Evolutionary conservation across 2,113 vertebrate genomes (phyloP).

Genomic region (Archilochus colubris): DNA sequence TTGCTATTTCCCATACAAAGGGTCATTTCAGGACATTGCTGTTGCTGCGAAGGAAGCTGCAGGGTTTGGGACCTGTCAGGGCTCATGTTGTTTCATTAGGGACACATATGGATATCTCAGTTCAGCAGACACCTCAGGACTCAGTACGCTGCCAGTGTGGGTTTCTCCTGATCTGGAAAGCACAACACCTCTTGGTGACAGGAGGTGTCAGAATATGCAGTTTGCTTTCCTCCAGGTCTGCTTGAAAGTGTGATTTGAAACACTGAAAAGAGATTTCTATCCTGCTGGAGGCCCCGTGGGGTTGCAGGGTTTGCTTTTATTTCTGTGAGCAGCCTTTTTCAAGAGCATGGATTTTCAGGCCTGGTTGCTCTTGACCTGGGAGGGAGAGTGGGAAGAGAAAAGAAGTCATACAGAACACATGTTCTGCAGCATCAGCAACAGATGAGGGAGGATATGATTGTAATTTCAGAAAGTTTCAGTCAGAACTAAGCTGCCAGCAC

Average conservation of each 20-base stretch:
- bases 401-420: slow-evolving; percentile 12
- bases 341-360: not conserved
- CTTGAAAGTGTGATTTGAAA: not conserved
- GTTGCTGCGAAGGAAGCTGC: not conserved
- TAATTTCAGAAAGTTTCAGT: not conserved
- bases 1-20: not conserved
- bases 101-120: not conserved
- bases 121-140: not conserved
- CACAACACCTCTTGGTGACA: not conserved
- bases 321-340: not conserved
- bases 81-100: not conserved
- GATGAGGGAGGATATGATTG: not conserved
- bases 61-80: not conserved
- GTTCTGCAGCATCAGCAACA: slow-evolving; percentile 23
- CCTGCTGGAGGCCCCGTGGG: not conserved
- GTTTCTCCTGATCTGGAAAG: slow-evolving; percentile 1
- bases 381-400: not conserved
- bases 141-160: not conserved
- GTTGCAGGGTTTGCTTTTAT: not conserved
- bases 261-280: not conserved
- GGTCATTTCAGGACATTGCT: not conserved
- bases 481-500: not conserved
- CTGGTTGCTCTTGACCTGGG: not conserved
- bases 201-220: not conserved
- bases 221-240: not conserved